Base-by-base conservation (phyloP, 2,113 vertebrate species). In the Petroica traversi region DNA sequence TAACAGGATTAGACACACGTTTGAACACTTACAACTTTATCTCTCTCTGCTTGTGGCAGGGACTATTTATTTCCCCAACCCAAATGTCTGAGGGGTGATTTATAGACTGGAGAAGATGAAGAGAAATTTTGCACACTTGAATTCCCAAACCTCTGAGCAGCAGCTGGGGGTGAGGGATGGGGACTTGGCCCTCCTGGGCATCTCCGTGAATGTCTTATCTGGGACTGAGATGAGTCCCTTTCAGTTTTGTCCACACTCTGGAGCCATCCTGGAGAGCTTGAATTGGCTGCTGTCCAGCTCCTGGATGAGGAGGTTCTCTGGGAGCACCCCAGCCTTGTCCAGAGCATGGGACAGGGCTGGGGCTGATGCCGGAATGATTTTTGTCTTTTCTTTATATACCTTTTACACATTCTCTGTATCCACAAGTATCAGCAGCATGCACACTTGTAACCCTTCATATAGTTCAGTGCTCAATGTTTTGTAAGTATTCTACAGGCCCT, bases 21-120 rank as follows among this genome's bases (percentile, higher is more conserved):
- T 81, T 67, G 86, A 95, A 66, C 96, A 75, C 90, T 94, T 80
- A 57, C 31, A 85, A 40, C 85, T 96, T 97, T 96, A 96, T 96
- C 95, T 95, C 79, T 26, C 2, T 1, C 58, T 64, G 40, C 66
- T 74, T 49, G 55, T 95, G 89, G 62, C 91, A 93, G 79, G 94
- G 43, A 90, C 92, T 61, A 85, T 97, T 76, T 81, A 88, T 95
- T 92, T 95, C 59, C 51, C 36, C 54, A 8, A 85, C 71, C 86
- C 61, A 88, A 93, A 91, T 63, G 88, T 34, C 45, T 41, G 54
- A 52, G 75, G 64, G n/a, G 72, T 94, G 92, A 96, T 91, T 95
- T 95, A 90, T 93, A 15, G 68, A 41, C 54, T 31, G 69, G 15
- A 78, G 52, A 66, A 11, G 25, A 19, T 41, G 34, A n/a, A 88